phyloP scores from a whole-genome alignment of 1,140 invertebrate species.

The Aphelenchoides besseyi region DNA sequence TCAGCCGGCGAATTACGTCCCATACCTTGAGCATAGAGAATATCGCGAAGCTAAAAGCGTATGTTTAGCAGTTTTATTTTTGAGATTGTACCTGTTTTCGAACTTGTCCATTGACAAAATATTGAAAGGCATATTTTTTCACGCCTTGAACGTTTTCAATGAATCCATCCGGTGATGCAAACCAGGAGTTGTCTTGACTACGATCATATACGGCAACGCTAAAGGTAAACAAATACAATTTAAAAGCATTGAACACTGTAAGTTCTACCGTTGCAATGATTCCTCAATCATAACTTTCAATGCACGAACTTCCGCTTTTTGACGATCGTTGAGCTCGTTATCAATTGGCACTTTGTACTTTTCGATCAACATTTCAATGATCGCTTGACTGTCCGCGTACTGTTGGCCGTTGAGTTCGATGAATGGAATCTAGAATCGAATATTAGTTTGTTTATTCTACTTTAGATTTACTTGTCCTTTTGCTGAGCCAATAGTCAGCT shows the following conservation, averaged over 20 bases:
- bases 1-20: constrained; percentile 84
- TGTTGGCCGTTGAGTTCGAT: constrained; percentile 88
- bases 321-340: constrained; percentile 70
- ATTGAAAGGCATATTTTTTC: constrained; percentile 43
- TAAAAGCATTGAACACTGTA: constrained; percentile 13
- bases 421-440: constrained; percentile 72
- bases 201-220: constrained; percentile 39
- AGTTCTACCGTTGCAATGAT: constrained; percentile 69
- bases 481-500: constrained; percentile 41
- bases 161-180: constrained; percentile 43
- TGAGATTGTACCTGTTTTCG: constrained; percentile 23
- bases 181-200: constrained; percentile 30
- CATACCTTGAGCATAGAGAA: constrained; percentile 69
- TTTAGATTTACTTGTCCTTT: constrained; percentile 69
- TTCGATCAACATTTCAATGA: constrained; percentile 77
- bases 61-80: not conserved
- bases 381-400: constrained; percentile 81
- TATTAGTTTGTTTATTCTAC: too few species aligned
- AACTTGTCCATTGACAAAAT: constrained; percentile 33
- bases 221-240: not conserved
- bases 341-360: constrained; percentile 81
- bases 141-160: constrained; percentile 35
- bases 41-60: constrained; percentile 26
- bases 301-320: constrained; percentile 80
- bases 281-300: constrained; percentile 91